phyloP scores from a whole-genome alignment of 2,888 invertebrate species.

The Ceramica pisi region DNA sequence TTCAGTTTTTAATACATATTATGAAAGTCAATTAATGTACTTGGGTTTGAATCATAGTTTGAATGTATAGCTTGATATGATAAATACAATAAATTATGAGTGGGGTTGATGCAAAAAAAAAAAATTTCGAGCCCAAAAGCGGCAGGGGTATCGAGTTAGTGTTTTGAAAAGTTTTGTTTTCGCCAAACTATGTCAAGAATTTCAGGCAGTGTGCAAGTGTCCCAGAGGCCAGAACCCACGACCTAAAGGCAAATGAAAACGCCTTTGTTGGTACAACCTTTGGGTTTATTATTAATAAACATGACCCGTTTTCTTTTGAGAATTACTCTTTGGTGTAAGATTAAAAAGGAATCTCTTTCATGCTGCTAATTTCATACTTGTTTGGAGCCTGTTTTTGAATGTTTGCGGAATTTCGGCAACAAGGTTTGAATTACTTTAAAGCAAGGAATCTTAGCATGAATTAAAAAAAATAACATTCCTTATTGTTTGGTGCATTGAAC shows the following conservation, averaged over 20 bases:
- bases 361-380: constrained; percentile 19
- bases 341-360: constrained; percentile 46
- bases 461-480: neutral
- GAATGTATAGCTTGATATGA: too few relatives aligned
- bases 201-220: constrained; percentile 1
- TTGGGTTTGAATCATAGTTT: too few relatives aligned
- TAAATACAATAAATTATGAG: too few relatives aligned
- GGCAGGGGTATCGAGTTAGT: too few relatives aligned
- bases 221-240: neutral
- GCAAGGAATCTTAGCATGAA: neutral
- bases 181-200: constrained; percentile 6
- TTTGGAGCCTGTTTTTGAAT: constrained; percentile 13
- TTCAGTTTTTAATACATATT: too few relatives aligned
- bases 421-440: neutral
- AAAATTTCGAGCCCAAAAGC: too few relatives aligned
- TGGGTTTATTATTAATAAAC: constrained; percentile 36
- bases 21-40: too few relatives aligned
- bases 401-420: neutral
- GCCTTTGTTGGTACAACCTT: neutral
- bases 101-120: too few relatives aligned
- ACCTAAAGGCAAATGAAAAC: constrained; percentile 41
- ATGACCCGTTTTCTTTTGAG: constrained; percentile 21
- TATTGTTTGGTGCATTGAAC: neutral
- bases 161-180: neutral
- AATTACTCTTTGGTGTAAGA: constrained; percentile 35